Evolutionary conservation across 2,888 invertebrate species (phyloP).

Genomic region (Pherbina coryleti): DNA sequence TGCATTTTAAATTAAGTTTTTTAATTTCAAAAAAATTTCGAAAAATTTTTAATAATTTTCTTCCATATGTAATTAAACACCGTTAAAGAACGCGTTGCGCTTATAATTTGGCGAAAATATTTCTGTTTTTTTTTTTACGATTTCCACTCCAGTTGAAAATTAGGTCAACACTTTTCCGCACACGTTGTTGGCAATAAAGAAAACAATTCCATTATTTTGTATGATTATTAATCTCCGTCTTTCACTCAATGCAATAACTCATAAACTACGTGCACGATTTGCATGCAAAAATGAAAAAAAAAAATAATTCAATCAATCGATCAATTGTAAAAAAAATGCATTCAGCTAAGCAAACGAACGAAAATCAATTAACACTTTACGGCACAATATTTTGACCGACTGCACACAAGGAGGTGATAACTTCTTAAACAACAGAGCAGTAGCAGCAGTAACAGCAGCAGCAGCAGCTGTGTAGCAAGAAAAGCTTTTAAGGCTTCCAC

Average conservation of each 20-base stretch:
- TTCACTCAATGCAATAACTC: neutral
- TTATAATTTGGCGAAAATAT: neutral
- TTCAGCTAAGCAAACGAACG: neutral
- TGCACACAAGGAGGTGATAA: neutral
- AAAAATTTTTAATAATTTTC: no score
- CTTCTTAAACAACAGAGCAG: constrained; percentile 22
- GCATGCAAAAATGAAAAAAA: neutral
- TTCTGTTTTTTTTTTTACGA: neutral
- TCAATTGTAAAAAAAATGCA: neutral
- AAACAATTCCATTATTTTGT: neutral
- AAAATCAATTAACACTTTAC: neutral
- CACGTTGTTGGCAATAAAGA: neutral
- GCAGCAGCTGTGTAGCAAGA: neutral
- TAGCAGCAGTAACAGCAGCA: constrained; percentile 18
- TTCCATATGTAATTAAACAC: no score
- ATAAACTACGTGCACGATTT: neutral
- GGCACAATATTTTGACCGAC: neutral
- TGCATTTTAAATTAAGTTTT: no score
- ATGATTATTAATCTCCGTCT: neutral
- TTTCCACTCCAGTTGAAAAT: constrained; percentile 29
- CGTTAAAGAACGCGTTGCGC: no score
- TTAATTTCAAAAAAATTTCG: no score
- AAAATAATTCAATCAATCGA: neutral
- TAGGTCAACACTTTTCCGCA: constrained; percentile 22
- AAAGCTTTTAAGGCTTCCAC: neutral